Conservation (phyloP, 2,797 vertebrate genomes). For the Lagodon rhomboides region DNA sequence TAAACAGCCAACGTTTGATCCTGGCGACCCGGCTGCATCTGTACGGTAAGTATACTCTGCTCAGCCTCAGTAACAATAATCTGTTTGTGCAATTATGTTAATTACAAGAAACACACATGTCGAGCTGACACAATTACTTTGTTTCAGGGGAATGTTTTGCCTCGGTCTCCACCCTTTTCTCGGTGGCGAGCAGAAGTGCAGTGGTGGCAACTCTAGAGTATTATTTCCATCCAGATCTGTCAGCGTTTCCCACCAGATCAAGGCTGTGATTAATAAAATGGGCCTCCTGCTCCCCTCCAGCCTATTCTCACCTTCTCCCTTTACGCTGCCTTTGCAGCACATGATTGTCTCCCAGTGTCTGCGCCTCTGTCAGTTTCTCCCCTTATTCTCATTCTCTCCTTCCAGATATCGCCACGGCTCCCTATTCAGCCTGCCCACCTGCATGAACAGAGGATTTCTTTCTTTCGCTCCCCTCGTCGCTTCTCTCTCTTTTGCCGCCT, state of each 20-base stretch:
- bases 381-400: constrained; percentile 59
- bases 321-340: constrained; percentile 56
- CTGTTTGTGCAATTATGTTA: constrained; percentile 20
- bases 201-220: constrained; percentile 47
- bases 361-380: constrained; percentile 49
- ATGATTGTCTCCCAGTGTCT: constrained; percentile 57
- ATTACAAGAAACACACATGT: constrained; percentile 23
- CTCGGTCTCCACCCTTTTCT: constrained; percentile 34
- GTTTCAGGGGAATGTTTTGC: constrained; percentile 20
- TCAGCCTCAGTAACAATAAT: constrained; percentile 26
- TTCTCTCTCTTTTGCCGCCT: constrained; percentile 55
- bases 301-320: constrained; percentile 71
- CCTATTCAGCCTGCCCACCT: constrained; percentile 42
- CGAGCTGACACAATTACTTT: not conserved
- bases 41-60: not conserved
- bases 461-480: constrained; percentile 56
- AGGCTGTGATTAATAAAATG: constrained; percentile 86
- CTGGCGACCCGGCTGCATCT: not conserved
- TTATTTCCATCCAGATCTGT: constrained; percentile 70
- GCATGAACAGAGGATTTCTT: constrained; percentile 61
- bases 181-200: constrained; percentile 44
- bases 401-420: constrained; percentile 43
- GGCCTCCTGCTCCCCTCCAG: constrained; percentile 77
- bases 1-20: no score
- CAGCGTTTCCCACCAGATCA: constrained; percentile 79